These are phyloP conservation scores for Nanger granti DNA, from an alignment of 2,113 vertebrate species.

Conservation along the genomic window DNA sequence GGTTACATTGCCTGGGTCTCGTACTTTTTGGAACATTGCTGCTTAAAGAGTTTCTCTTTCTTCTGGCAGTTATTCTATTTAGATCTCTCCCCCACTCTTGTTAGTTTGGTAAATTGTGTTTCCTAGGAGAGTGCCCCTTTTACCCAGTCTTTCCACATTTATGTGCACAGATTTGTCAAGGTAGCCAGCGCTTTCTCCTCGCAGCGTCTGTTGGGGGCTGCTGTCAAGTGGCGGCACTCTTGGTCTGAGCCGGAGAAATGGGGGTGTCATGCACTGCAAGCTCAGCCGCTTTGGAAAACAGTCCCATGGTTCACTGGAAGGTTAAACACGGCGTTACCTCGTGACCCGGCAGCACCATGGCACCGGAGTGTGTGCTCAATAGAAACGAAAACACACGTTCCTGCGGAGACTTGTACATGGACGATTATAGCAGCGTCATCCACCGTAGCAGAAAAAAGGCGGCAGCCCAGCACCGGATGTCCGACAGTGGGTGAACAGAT, in stretches of 20 bases:
- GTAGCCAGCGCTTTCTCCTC: accelerated
- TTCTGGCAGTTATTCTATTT: neutral
- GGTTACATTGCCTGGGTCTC: neutral
- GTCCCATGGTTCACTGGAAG: neutral
- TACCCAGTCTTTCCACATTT: neutral
- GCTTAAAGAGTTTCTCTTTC: neutral
- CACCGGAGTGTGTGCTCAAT: neutral
- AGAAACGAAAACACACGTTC: neutral
- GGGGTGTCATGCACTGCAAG: neutral
- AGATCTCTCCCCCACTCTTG: neutral
- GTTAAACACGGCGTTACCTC: accelerated
- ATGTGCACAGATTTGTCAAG: neutral
- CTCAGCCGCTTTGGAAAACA: neutral
- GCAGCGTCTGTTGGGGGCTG: neutral
- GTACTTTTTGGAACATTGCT: neutral
- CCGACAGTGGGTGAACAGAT: accelerated
- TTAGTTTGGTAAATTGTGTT: neutral
- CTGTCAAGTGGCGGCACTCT: accelerated
- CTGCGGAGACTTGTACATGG: accelerated
- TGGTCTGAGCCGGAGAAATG: neutral
- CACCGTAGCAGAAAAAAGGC: accelerated
- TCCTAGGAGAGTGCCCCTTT: neutral
- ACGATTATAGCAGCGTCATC: accelerated
- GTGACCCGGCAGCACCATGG: neutral
- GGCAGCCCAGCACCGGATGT: accelerated